Evolutionary conservation across 2,797 vertebrate species (phyloP).

Genomic region (Cryptoprocta ferox): DNA sequence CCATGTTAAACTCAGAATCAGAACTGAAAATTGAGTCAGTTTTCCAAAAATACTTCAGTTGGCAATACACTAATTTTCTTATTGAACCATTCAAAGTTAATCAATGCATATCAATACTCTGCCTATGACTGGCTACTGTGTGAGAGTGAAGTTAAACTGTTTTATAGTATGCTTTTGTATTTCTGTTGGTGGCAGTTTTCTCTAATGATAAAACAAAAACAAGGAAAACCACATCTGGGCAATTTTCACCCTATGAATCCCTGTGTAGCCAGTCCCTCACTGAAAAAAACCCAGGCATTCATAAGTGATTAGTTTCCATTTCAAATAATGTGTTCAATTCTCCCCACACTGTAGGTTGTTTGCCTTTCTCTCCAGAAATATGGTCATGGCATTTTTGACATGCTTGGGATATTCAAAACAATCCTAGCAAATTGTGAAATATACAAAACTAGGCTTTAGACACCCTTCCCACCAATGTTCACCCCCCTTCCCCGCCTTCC

Average conservation of each 20-base stretch:
- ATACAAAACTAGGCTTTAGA: not conserved
- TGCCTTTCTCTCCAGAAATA: not conserved
- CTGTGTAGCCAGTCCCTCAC: not conserved
- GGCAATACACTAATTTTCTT: not conserved
- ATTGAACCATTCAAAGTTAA: not conserved
- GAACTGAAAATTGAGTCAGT: constrained; percentile 55
- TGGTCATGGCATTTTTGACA: not conserved
- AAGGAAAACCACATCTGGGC: not conserved
- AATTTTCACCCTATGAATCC: not conserved
- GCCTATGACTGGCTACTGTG: not conserved
- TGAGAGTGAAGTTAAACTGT: constrained; percentile 17
- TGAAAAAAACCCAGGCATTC: not conserved
- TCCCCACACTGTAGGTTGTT: not conserved
- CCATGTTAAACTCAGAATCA: constrained; percentile 13
- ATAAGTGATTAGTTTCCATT: not conserved
- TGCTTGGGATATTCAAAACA: not conserved
- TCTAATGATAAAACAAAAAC: not conserved
- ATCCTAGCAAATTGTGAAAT: not conserved
- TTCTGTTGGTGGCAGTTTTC: not conserved
- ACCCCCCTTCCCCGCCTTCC: not conserved
- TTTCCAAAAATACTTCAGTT: constrained; percentile 29
- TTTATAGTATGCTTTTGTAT: not conserved
- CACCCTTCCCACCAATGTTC: not conserved
- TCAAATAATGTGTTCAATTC: not conserved
- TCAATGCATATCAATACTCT: not conserved